phyloP scores from a whole-genome alignment of 2,888 invertebrate species.

The Deroplatys truncata region DNA sequence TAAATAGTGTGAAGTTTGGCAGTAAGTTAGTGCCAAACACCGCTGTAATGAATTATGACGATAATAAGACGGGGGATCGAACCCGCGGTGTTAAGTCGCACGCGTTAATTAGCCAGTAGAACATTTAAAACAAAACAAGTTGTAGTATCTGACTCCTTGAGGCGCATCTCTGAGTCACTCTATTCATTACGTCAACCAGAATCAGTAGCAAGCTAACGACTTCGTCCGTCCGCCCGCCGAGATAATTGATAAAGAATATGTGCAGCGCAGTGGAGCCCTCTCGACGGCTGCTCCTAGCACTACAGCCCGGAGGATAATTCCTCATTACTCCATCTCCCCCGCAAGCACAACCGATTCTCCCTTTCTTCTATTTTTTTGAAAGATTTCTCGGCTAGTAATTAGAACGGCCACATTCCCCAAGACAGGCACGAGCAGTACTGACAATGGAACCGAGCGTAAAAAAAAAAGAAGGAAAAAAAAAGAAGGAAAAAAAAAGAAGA shows the following conservation, averaged over 20 bases:
- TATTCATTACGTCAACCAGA: neutral
- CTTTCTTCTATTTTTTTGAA: neutral
- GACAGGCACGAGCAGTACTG: neutral
- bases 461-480: neutral
- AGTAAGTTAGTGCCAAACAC: too few relatives aligned
- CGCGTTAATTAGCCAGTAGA: neutral
- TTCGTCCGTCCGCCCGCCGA: neutral
- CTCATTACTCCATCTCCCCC: conserved; percentile 4
- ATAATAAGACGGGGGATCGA: too few relatives aligned
- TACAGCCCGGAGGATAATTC: conserved; percentile 1
- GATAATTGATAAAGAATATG: conserved; percentile 15
- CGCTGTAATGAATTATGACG: too few relatives aligned
- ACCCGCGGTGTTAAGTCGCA: neutral
- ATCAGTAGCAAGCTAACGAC: conserved; percentile 9
- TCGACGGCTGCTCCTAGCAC: neutral
- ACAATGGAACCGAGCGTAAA: neutral
- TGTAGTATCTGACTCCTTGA: neutral
- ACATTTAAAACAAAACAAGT: neutral
- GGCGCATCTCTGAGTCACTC: neutral
- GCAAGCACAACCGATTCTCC: neutral
- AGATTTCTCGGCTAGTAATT: conserved; percentile 2
- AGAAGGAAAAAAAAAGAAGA: too few relatives aligned
- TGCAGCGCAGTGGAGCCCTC: conserved; percentile 6
- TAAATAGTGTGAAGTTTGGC: too few relatives aligned
- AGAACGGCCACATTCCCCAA: neutral